phyloP scores from a whole-genome alignment of 2,797 vertebrate genomes.

The Schizothorax lantsangensis region DNA sequence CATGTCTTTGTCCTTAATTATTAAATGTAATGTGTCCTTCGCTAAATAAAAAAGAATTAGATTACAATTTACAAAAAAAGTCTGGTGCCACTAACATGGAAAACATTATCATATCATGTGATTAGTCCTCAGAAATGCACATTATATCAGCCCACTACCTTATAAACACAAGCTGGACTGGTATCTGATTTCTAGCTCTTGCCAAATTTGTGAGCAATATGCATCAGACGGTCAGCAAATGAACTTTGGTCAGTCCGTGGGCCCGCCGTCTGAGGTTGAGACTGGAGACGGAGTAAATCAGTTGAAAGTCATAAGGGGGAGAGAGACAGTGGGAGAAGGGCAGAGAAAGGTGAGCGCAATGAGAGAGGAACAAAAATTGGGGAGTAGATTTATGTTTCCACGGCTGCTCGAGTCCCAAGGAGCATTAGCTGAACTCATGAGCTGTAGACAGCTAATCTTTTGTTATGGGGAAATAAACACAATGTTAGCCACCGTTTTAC shows the following conservation, averaged over 20 bases:
- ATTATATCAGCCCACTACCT: not conserved
- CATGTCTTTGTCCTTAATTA: not conserved
- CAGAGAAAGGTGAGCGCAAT: constrained; percentile 22
- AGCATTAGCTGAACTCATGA: constrained; percentile 62
- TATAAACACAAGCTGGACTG: not conserved
- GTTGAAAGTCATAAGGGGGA: constrained; percentile 7
- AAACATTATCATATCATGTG: not conserved
- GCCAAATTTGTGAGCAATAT: constrained; percentile 1
- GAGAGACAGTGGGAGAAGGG: not conserved
- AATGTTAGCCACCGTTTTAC: constrained; percentile 74
- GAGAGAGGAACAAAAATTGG: constrained; percentile 37
- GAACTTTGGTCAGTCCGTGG: not conserved
- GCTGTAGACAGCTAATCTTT: constrained; percentile 77
- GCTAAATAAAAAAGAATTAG: not conserved
- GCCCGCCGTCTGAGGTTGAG: not conserved
- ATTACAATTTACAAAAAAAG: not conserved
- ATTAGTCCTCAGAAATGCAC: not conserved
- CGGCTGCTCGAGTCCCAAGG: constrained; percentile 51
- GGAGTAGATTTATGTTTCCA: constrained; percentile 65
- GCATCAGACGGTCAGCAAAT: constrained; percentile 4
- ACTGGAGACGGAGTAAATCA: constrained; percentile 5
- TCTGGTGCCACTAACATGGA: not conserved
- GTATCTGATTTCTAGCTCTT: not conserved
- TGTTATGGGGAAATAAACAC: constrained; percentile 67
- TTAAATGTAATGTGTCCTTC: not conserved